Percentiles rank a stretch among this genome's conserved stretches.
Evolutionary conservation across 2,113 vertebrate genomes (phyloP).

Genomic region (Thamnophis sirtalis): DNA sequence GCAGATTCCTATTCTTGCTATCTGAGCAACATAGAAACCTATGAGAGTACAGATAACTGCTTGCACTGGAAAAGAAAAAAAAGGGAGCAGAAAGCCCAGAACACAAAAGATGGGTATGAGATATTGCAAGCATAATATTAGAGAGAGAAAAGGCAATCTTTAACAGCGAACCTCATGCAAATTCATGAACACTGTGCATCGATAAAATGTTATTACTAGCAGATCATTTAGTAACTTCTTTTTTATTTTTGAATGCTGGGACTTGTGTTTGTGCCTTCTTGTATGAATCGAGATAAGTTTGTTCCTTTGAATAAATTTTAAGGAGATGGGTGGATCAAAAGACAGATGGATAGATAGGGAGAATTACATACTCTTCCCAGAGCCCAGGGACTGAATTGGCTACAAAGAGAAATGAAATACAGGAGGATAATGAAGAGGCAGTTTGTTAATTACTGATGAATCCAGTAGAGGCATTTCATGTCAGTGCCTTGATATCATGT

Average conservation of each 20-base stretch:
- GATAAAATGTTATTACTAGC: neutral
- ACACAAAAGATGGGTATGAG: neutral
- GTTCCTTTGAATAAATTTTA: neutral
- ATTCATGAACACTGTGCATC: neutral
- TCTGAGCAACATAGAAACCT: neutral
- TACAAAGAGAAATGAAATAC: neutral
- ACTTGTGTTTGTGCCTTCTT: neutral
- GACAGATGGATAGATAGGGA: neutral
- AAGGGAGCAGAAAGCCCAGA: neutral
- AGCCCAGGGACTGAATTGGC: neutral
- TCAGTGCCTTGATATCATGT: neutral
- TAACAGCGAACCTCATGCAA: neutral
- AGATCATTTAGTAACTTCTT: neutral
- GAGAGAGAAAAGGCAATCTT: neutral
- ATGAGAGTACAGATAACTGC: neutral
- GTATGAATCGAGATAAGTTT: neutral
- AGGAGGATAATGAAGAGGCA: neutral
- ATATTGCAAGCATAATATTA: neutral
- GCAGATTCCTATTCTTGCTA: neutral
- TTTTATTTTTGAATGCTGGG: neutral
- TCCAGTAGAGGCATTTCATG: neutral
- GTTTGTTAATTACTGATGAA: slow-evolving; percentile 9
- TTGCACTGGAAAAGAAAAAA: neutral
- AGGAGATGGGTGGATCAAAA: neutral
- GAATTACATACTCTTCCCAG: neutral